Evolutionary conservation across 2,113 vertebrate genomes (phyloP), one percentile per base, ranked within the genome.

Genomic region (Zapus hudsonius): DNA sequence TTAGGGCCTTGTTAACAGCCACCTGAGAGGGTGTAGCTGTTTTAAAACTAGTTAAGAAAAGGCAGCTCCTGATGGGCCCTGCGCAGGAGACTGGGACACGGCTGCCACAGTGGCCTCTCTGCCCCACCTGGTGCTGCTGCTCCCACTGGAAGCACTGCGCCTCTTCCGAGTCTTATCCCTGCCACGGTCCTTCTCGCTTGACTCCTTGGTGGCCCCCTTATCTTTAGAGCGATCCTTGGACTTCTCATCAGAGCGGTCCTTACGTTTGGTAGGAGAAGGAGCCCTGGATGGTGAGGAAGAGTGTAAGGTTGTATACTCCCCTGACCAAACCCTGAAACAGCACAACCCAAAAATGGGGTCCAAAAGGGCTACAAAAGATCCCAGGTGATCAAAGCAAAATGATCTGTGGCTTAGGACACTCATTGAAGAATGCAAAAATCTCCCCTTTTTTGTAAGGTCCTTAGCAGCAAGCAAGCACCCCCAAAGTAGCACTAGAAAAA

Each of bases 211-310:
- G 63, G 93, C 93, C 52, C 97, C 97, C 95, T 99, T 99, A 69
- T 99, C 99, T 97, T 99, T 99, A n/a, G 97, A 98, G n/a, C 99
- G 95, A 52, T 99, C 99, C 98, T 99, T 99, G 0, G 98, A 97
- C 92, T 99, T 99, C 93, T 99, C 99, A 89, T 99, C 99, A 33
- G 98, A 98, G 61, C 98, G 98, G 70, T 99, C 99, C 94, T 99
- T 99, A 89, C 99, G 98, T 93, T 99, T 99, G 78, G 99, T 99
- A 2, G 99, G 99, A 97, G 99, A 99, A 61, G 99, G 99, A 97
- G 99, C 99, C 99, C 99, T 99, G 92, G 27, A 82, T 47, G 61
- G 74, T 78, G 82, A 94, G 81, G 38, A 64, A 91, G 72, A 86
- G 22, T 36, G 38, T 96, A 84, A 96, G 94, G 89, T 6, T 5